phyloP scores from a whole-genome alignment of 2,113 vertebrate genomes.

The Engystomops pustulosus region DNA sequence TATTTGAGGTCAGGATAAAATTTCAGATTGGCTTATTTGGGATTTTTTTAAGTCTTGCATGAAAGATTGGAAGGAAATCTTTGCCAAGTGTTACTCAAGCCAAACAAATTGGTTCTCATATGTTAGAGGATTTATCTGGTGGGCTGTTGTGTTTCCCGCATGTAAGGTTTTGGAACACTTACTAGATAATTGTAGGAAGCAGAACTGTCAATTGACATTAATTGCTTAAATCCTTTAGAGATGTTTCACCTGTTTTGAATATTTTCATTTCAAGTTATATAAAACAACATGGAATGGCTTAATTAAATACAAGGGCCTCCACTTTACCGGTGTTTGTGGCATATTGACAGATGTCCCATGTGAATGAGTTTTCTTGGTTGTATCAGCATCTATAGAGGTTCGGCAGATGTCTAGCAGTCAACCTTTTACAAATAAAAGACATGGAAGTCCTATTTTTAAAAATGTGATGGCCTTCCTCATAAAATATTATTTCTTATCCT shows the following conservation, averaged over 20 bases:
- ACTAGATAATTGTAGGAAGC: constrained; percentile 25
- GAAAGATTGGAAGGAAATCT: constrained; percentile 10
- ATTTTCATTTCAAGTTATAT: not conserved
- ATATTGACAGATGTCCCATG: too few relatives aligned
- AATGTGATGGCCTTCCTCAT: too few relatives aligned
- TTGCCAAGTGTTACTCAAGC: constrained; percentile 13
- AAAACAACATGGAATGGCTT: not conserved
- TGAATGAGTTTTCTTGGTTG: too few relatives aligned
- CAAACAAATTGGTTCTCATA: constrained; percentile 27
- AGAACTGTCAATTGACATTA: constrained; percentile 3
- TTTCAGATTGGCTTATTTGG: constrained; percentile 30
- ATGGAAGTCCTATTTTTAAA: too few relatives aligned
- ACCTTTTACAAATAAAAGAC: too few relatives aligned
- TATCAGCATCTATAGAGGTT: too few relatives aligned
- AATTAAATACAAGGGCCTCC: not conserved
- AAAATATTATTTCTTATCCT: too few relatives aligned
- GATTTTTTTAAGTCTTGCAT: constrained; percentile 24
- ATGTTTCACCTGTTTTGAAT: not conserved
- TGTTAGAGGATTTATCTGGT: constrained; percentile 39
- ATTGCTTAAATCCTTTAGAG: not conserved
- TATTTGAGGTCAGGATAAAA: constrained; percentile 23
- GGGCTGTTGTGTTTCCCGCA: constrained; percentile 15
- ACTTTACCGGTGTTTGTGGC: too few relatives aligned
- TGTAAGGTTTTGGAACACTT: constrained; percentile 13
- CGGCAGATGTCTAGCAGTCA: too few relatives aligned